Conservation (phyloP, 1,140 invertebrate genomes). For the Cataglyphis hispanica region DNA sequence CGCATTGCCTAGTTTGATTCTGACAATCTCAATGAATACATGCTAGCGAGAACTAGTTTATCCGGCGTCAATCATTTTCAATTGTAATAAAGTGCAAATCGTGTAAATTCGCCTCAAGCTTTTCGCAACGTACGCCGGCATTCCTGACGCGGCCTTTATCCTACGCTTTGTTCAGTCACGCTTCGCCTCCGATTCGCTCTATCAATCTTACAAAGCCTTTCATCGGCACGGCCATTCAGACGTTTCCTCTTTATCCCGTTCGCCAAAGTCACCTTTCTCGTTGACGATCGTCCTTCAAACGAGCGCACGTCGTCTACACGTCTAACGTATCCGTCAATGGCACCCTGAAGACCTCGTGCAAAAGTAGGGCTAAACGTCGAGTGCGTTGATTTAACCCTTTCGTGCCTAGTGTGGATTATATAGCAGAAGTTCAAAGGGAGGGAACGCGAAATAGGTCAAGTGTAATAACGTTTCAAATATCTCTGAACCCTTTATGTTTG, state of each 20-base stretch:
- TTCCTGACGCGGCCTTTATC: conserved; percentile 53
- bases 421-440: conserved; percentile 13
- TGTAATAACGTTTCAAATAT: conserved; percentile 24
- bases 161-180: conserved; percentile 59
- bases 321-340: conserved; percentile 48
- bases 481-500: not conserved
- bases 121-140: conserved; percentile 46
- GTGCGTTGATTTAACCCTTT: conserved; percentile 41
- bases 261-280: conserved; percentile 39
- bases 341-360: conserved; percentile 4
- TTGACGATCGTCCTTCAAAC: conserved; percentile 47
- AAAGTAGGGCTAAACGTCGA: not conserved
- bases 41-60: not conserved
- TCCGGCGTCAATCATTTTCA: conserved; percentile 25
- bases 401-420: conserved; percentile 10
- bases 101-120: conserved; percentile 53
- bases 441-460: not conserved
- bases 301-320: conserved; percentile 33
- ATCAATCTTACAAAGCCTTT: conserved; percentile 70
- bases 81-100: conserved; percentile 31
- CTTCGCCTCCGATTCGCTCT: conserved; percentile 61
- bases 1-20: not conserved
- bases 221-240: conserved; percentile 63
- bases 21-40: not conserved
- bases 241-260: conserved; percentile 54